Percentiles rank a stretch among this genome's conserved stretches.
Evolutionary conservation across 2,113 vertebrate genomes (phyloP).

Genomic region (Urocolius indicus): DNA sequence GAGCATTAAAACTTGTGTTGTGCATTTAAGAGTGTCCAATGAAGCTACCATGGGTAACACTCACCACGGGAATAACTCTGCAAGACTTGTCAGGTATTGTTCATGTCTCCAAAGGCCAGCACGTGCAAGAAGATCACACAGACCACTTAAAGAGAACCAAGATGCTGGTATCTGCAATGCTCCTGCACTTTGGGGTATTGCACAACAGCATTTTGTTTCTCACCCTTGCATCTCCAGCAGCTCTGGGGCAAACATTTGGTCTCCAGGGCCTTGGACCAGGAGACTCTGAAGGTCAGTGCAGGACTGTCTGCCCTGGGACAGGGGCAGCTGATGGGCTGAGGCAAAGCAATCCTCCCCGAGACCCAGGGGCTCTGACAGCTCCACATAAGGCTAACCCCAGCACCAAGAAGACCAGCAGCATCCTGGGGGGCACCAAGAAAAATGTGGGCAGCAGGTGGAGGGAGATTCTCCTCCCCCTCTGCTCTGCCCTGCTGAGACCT

Average conservation of each 20-base stretch:
- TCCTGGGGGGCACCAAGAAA: too few relatives aligned
- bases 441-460: too few relatives aligned
- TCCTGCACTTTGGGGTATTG: neutral
- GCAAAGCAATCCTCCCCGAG: too few relatives aligned
- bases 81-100: neutral
- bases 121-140: neutral
- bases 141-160: neutral
- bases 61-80: neutral
- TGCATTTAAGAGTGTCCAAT: neutral
- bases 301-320: too few relatives aligned
- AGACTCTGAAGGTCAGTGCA: too few relatives aligned
- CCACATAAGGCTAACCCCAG: too few relatives aligned
- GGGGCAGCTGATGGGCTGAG: too few relatives aligned
- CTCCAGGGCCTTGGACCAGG: too few relatives aligned
- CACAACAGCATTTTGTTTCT: neutral
- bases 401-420: too few relatives aligned
- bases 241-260: accelerated
- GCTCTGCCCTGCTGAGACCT: too few relatives aligned
- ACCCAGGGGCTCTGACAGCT: too few relatives aligned
- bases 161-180: neutral
- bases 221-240: neutral
- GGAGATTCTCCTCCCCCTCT: too few relatives aligned
- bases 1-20: neutral
- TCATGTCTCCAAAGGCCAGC: neutral
- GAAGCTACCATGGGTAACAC: neutral